Evolutionary conservation across 2,888 invertebrate species (phyloP), one percentile per base, ranked within the genome.

Genomic region (Chironomus riparius): DNA sequence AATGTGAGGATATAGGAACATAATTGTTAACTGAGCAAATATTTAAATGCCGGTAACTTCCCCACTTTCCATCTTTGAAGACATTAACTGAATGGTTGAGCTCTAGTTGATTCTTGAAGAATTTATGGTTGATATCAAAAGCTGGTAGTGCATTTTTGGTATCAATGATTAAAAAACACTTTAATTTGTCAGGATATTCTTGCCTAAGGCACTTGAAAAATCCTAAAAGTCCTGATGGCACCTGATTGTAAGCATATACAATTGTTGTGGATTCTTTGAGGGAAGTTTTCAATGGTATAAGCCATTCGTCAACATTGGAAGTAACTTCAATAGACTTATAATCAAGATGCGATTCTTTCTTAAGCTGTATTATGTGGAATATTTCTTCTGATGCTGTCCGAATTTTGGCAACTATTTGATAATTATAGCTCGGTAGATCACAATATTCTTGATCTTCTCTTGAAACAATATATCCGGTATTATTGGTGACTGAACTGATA

Each of bases 71-170:
- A 50, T 68, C 28, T 13, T 69, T 76, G 3, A 22, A 68, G 61
- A 98, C 88, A 81, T 97, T 97, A 70, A 94, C 84, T 3, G 91
- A 90, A 78, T 97, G 83, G 81, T 94, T 92, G 79, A 91, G 89
- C 10, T 87, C 84, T 0, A 91, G 81, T 79, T 92, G 92, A 2
- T 86, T 83, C 22, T 86, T 85, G 81, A 92, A 93, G 70, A 92
- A 86, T 4, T 89, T 86, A 80, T 88, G 81, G 5, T 88, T 85
- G 3, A 88, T 83, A 78, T 89, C 87, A 79, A 93, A 93, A 2
- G 83, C 81, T 2, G 84, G 81, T 0, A 91, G 91, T 0, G 90
- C 91, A 2, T 85, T 85, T 12, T 86, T 83, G 0, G 84, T 81
- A 78, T 90, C 90, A 77, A 89, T 82, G 76, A 92, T 88, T 48